phyloP scores from a whole-genome alignment of 2,113 vertebrate genomes.

The Orientallactaga bullata region DNA sequence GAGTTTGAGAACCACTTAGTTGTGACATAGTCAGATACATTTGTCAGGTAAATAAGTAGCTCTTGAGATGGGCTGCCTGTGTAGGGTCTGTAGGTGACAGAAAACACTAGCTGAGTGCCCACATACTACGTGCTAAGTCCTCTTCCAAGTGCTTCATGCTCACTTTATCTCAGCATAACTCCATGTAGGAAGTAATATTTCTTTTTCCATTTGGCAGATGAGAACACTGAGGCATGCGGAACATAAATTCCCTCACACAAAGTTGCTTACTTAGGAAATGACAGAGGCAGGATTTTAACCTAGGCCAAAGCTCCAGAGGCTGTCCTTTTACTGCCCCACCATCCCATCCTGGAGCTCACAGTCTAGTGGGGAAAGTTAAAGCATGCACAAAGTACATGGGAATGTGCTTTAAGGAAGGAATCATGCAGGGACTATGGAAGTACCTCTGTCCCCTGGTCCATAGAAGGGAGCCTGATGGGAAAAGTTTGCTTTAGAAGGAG shows the following conservation, averaged over 20 bases:
- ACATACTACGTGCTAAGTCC: too few species aligned
- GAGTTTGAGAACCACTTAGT: not conserved
- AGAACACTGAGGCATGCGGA: not conserved
- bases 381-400: not conserved
- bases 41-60: not conserved
- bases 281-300: not conserved
- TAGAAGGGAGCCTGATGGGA: not conserved
- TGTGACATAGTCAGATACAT: not conserved
- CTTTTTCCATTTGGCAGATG: constrained; percentile 15
- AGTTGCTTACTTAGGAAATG: not conserved
- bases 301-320: not conserved
- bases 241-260: not conserved
- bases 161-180: not conserved
- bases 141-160: not conserved
- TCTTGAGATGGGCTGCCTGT: not conserved
- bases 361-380: not conserved
- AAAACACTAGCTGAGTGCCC: not conserved
- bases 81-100: not conserved
- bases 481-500: not conserved
- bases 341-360: not conserved
- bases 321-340: not conserved
- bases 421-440: not conserved
- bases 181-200: not conserved
- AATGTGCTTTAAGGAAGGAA: not conserved
- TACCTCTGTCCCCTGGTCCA: too few species aligned